Evolutionary conservation across 2,113 vertebrate species (phyloP).

Genomic region (Butorides virescens): DNA sequence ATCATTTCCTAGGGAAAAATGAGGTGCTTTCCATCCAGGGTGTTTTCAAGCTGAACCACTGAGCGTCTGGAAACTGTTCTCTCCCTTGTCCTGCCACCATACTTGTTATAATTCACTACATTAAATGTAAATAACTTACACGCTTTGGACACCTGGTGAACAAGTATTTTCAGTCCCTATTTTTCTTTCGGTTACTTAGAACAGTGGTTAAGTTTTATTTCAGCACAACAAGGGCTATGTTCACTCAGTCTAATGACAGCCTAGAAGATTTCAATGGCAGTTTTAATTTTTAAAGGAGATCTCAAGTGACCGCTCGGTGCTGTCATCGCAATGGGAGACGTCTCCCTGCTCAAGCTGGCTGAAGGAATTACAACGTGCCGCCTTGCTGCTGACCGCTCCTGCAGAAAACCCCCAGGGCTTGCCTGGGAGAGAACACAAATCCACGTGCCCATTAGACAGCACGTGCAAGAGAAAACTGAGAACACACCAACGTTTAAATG

Average conservation of each 20-base stretch:
- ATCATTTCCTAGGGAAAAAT: background rate
- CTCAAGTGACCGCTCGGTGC: background rate
- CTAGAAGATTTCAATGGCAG: background rate
- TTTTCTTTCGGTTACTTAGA: background rate
- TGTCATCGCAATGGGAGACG: background rate
- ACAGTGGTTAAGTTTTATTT: background rate
- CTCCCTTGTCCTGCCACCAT: background rate
- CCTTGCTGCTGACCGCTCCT: background rate
- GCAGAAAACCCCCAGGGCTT: background rate
- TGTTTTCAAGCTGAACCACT: background rate
- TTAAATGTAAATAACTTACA: background rate
- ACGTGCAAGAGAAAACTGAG: background rate
- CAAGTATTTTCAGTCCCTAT: background rate
- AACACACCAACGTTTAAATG: background rate
- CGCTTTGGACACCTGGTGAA: background rate
- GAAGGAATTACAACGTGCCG: background rate
- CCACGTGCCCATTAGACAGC: background rate
- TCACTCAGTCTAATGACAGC: background rate
- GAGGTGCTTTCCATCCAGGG: background rate
- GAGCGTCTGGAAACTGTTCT: background rate
- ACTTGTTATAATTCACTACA: background rate
- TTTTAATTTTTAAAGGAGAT: background rate
- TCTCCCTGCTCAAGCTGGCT: background rate
- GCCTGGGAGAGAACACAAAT: background rate
- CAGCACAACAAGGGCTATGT: background rate